phyloP scores from a whole-genome alignment of 2,113 vertebrate species.

The Gobius niger region DNA sequence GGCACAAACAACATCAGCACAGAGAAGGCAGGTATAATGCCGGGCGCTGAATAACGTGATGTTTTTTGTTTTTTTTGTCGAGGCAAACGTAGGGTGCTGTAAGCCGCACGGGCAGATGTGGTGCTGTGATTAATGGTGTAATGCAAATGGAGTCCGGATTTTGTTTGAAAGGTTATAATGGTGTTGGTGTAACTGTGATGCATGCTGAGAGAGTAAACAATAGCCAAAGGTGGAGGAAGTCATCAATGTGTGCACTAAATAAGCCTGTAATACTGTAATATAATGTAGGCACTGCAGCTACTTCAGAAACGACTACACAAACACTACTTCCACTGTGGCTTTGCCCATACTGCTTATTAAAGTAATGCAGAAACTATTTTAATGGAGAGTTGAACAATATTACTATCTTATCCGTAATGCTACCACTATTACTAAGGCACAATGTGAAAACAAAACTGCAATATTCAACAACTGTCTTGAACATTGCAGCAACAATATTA shows the following conservation, averaged over 20 bases:
- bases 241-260: not conserved
- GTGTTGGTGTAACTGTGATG: slow-evolving; percentile 20
- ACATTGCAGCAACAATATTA: too few relatives aligned
- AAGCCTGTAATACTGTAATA: not conserved
- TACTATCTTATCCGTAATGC: too few relatives aligned
- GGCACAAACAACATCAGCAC: not conserved
- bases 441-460: too few relatives aligned
- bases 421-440: too few relatives aligned
- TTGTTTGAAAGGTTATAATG: not conserved
- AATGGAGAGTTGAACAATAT: too few relatives aligned
- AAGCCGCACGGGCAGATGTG: slow-evolving; percentile 15
- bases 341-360: too few relatives aligned
- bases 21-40: not conserved
- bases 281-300: not conserved
- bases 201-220: slow-evolving; percentile 16
- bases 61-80: not conserved
- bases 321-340: too few relatives aligned
- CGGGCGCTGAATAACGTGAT: not conserved
- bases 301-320: not conserved
- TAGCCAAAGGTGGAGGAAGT: slow-evolving; percentile 6
- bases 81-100: slow-evolving; percentile 9
- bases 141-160: slow-evolving; percentile 13
- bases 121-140: slow-evolving; percentile 18
- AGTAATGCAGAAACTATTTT: too few relatives aligned
- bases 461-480: too few relatives aligned